A percentile compares a stretch with the other conserved stretches of the same genome.
Evolutionary conservation across 2,113 vertebrate species (phyloP).

Genomic region (Leptobrachium ailaonicum): DNA sequence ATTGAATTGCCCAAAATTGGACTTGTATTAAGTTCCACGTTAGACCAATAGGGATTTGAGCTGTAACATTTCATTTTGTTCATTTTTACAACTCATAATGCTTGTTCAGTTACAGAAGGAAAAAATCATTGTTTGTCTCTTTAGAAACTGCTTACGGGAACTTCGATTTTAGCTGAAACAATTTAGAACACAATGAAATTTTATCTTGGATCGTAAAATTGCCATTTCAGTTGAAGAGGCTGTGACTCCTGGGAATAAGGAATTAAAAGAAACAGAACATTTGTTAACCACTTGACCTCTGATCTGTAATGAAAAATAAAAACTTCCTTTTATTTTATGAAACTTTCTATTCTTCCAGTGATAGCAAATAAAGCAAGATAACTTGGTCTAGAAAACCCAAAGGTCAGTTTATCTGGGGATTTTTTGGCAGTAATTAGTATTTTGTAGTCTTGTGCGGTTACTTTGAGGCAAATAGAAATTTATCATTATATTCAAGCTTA

Average conservation of each 20-base stretch:
- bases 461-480: too few species aligned
- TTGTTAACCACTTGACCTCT: slow-evolving; percentile 47
- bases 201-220: slow-evolving; percentile 47
- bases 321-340: background rate
- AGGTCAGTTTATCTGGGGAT: too few species aligned
- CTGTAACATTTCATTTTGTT: slow-evolving; percentile 15
- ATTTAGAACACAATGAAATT: slow-evolving; percentile 49
- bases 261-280: slow-evolving; percentile 46
- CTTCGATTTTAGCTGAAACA: slow-evolving; percentile 50
- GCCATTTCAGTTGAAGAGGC: slow-evolving; percentile 49
- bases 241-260: slow-evolving; percentile 47
- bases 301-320: slow-evolving; percentile 30
- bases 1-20: too few species aligned
- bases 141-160: slow-evolving; percentile 47
- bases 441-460: too few species aligned
- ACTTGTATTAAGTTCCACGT: background rate
- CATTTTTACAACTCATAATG: slow-evolving; percentile 31
- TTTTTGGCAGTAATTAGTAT: too few species aligned
- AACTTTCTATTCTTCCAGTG: slow-evolving; percentile 1
- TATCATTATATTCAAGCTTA: too few species aligned
- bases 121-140: slow-evolving; percentile 48
- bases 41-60: slow-evolving; percentile 3
- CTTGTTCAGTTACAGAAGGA: slow-evolving; percentile 41
- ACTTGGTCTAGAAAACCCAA: too few species aligned
- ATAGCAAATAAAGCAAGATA: background rate